A percentile compares a stretch with the other conserved stretches of the same genome.
phyloP scores from a whole-genome alignment of 2,113 vertebrate genomes.

The Recurvirostra avosetta region DNA sequence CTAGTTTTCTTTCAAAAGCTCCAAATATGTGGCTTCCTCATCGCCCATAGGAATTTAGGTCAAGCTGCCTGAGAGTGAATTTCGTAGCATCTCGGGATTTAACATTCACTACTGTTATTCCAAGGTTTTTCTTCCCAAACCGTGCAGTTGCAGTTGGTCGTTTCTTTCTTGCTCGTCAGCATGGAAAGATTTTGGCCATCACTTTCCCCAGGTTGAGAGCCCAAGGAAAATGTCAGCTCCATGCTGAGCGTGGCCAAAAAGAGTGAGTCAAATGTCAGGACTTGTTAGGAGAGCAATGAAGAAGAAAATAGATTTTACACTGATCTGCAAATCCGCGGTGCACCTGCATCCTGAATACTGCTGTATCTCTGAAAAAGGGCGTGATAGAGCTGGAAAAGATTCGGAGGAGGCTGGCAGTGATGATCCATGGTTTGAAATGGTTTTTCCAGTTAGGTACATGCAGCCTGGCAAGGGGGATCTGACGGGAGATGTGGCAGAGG shows the following conservation, averaged over 20 bases:
- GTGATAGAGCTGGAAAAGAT: neutral
- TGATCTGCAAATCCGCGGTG: neutral
- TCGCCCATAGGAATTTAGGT: conserved; percentile 49
- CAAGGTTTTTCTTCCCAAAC: neutral
- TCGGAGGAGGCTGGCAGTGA: neutral
- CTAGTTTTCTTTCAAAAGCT: conserved; percentile 35
- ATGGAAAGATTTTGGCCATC: neutral
- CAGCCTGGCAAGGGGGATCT: neutral
- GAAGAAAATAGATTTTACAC: neutral
- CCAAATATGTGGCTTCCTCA: conserved; percentile 30
- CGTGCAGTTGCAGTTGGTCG: neutral
- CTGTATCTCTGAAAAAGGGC: neutral
- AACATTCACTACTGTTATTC: neutral
- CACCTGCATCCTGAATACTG: neutral
- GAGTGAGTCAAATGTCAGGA: neutral
- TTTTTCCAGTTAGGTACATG: neutral
- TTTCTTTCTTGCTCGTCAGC: neutral
- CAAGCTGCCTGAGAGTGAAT: conserved; percentile 15
- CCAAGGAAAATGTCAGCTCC: neutral
- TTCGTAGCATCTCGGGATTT: neutral
- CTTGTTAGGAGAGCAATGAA: neutral
- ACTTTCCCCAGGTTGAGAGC: neutral
- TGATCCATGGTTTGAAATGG: neutral
- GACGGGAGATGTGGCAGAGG: neutral
- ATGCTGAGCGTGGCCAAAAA: neutral